Base-by-base conservation (phyloP, 2,797 vertebrate genomes). In the Phaenicophaeus curvirostris region DNA sequence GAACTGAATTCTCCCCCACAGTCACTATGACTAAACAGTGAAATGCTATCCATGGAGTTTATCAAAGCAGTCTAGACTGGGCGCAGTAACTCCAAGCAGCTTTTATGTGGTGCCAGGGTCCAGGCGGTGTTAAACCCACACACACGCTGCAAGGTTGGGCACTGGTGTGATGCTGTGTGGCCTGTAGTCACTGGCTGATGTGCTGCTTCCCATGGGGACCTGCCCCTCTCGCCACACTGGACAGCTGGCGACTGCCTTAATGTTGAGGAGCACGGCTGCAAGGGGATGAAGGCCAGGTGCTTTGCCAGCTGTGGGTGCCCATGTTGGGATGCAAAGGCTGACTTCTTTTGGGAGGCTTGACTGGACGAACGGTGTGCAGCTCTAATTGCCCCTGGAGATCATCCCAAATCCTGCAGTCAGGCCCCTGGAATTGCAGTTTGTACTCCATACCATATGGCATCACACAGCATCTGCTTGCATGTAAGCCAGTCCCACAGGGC, bases 201-300 rank as follows among this genome's bases (percentile, higher is more conserved):
- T 11, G 14, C 24, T 18, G 8, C 28, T 39, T 85, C 53, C 27
- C 41, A 4, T 8, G 1, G 4, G 27, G 19, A 39, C 17, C n/a
- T 57, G 33, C 42, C 16, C 51, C 27, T 50, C 31, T 55, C 0
- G 0, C 65, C 0, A 1, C 51, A 42, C 31, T 0, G 4, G 39
- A 27, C 35, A 59, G 57, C 27, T 23, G 51, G 27, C 0, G 1
- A 41, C 30, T 69, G 35, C 23, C 14, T 69, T 42, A 12, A 23
- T 0, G 7, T 13, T 4, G 8, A 23, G 42, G 41, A 81, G 5
- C 0, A 0, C 1, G 2, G 35, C 35, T 77, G 65, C 18, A 23
- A 61, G n/a, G 27, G 18, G 17, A 72, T 17, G 59, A 81, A 44
- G 41, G 30, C 13, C 15, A 31, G 35, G 37, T 0, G 5, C 15